Conservation (phyloP, 2,113 vertebrate species). For the Cygnus atratus region DNA sequence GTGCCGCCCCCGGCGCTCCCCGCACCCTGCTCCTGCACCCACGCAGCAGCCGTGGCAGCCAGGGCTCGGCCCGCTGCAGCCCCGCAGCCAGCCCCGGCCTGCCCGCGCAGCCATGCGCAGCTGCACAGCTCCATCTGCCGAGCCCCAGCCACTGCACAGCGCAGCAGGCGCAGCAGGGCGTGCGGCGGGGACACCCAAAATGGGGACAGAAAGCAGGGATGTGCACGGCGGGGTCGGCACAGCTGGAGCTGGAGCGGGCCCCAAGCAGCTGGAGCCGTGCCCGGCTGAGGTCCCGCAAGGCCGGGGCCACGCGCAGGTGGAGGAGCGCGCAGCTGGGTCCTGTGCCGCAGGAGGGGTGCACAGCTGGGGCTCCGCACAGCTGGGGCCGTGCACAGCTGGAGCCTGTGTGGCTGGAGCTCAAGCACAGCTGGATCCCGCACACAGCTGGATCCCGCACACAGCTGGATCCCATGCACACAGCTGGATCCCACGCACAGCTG, state of each 20-base stretch:
- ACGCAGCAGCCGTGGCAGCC: background rate
- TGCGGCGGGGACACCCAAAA: background rate
- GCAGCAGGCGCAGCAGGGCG: fast-evolving
- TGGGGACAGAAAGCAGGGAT: fast-evolving
- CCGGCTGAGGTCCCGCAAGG: background rate
- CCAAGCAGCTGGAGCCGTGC: background rate
- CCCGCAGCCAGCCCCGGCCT: background rate
- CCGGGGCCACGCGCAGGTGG: background rate
- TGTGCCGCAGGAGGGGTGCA: background rate
- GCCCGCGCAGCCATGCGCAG: background rate
- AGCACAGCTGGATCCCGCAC: background rate
- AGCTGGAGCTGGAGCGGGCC: background rate
- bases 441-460: background rate
- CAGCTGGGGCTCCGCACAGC: background rate
- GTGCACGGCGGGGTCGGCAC: background rate
- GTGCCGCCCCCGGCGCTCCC: background rate
- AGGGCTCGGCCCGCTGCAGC: background rate
- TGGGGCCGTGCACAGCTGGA: background rate
- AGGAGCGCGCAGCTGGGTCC: fast-evolving
- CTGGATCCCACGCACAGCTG: background rate
- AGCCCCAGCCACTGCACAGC: background rate
- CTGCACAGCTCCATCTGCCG: conserved; percentile 57
- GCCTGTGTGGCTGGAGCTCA: fast-evolving
- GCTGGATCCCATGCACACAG: background rate
- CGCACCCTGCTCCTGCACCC: background rate